Conservation (phyloP, 2,797 vertebrate species). For the Acanthurus leucopareius region DNA sequence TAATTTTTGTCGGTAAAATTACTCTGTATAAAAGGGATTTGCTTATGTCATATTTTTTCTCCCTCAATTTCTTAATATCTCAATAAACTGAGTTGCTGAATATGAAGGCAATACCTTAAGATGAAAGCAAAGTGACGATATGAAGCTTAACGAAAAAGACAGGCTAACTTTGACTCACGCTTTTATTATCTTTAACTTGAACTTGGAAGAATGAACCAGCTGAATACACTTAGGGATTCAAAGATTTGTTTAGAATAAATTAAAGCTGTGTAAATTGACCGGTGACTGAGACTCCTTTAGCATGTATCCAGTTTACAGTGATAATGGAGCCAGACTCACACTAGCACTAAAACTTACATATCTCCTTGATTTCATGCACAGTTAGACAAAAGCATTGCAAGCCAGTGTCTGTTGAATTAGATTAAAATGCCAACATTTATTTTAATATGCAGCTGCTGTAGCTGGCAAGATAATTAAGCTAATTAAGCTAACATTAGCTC, state of each 20-base stretch:
- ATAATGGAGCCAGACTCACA: neutral
- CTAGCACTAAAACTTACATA: too few relatives aligned
- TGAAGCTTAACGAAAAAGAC: neutral
- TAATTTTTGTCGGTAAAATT: constrained; percentile 33
- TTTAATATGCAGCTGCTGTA: too few relatives aligned
- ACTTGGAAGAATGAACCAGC: neutral
- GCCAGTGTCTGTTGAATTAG: neutral
- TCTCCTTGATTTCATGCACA: neutral
- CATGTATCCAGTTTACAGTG: neutral
- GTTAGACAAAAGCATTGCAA: neutral
- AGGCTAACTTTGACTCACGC: neutral
- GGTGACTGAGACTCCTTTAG: neutral
- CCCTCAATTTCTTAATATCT: neutral
- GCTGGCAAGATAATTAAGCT: too few relatives aligned
- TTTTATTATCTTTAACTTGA: neutral
- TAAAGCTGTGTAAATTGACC: neutral
- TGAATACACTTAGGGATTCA: neutral
- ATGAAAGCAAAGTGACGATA: neutral
- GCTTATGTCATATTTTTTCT: constrained; percentile 1
- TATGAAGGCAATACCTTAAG: neutral
- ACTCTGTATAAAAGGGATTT: neutral
- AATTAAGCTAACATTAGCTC: too few relatives aligned
- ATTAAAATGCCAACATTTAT: too few relatives aligned
- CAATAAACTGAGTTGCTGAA: neutral
- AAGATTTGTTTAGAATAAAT: neutral